Evolutionary conservation across 2,888 invertebrate genomes (phyloP), one percentile per base, ranked within the genome.

Genomic region (Apamea epomidion): DNA sequence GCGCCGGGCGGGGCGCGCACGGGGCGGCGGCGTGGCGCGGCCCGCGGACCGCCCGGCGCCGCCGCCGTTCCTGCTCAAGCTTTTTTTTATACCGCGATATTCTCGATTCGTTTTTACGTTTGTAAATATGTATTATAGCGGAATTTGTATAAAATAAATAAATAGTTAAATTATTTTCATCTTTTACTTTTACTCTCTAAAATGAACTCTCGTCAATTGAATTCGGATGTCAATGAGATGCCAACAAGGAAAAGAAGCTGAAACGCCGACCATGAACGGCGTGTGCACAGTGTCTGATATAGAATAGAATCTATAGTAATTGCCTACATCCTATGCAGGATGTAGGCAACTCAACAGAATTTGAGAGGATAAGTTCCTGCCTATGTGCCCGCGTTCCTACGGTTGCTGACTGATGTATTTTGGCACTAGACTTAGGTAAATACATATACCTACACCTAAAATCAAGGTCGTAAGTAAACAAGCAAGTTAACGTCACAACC

Each of bases 41-140:
- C 89, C 88, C 84, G 76, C 32, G 85, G 89, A 79, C 90, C 91
- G 91, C 90, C 92, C 92, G 90, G 91, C 93, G 92, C 91, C 92
- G 91, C 86, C 90, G 92, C 92, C 91, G 87, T 88, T 88, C 84
- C 91, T 92, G 96, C 95, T 96, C 96, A 95, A 96, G 95, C 95
- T 96, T 96, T 90, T 42, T 87, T 96, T 95, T 95, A 94, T 95
- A 94, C 93, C 93, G 95, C 96, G 95, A 96, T 94, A 94, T 91
- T 94, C 94, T 95, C 91, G 92, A 95, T 96, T 96, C 94, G 95
- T 96, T 96, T 95, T 93, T 96, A 97, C 94, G 94, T 96, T 96
- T 97, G 97, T 97, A 97, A 96, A 97, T 97, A 96, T 97, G 97
- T 97, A 97, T 97, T 94, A 96, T 97, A 97, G 96, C 96, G 96